phyloP scores from a whole-genome alignment of 2,888 invertebrate genomes.

The Eilema caniola region DNA sequence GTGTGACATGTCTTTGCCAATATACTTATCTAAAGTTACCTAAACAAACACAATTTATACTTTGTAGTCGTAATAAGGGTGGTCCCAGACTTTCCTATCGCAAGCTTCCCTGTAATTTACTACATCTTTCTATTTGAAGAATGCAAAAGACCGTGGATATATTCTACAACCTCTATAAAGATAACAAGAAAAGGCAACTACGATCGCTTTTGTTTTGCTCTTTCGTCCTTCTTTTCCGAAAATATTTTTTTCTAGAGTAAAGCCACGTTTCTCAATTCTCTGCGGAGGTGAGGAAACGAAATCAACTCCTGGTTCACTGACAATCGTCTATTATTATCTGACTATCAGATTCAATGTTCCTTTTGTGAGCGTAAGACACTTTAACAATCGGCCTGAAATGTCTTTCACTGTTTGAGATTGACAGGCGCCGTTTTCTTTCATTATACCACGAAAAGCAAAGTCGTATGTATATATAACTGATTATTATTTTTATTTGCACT shows the following conservation, averaged over 20 bases:
- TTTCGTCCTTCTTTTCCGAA: slow-evolving; percentile 20
- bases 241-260: slow-evolving; percentile 26
- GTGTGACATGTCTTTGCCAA: neutral
- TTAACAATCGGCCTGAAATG: slow-evolving; percentile 12
- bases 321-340: slow-evolving; percentile 42
- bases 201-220: slow-evolving; percentile 22
- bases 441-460: neutral
- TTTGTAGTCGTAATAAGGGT: neutral
- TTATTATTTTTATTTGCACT: neutral
- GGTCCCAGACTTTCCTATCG: neutral
- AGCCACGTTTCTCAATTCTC: slow-evolving; percentile 38
- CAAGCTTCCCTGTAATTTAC: neutral
- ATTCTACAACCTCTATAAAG: slow-evolving; percentile 17
- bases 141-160: slow-evolving; percentile 3
- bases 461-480: neutral
- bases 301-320: slow-evolving; percentile 34
- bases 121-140: slow-evolving; percentile 1
- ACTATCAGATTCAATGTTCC: slow-evolving; percentile 42
- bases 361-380: slow-evolving; percentile 31
- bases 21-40: neutral
- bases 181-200: slow-evolving; percentile 30
- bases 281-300: slow-evolving; percentile 34
- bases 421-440: neutral
- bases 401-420: slow-evolving; percentile 7
- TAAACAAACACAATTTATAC: neutral